phyloP scores from a whole-genome alignment of 2,888 invertebrate genomes.

The Thymelicus sylvestris region DNA sequence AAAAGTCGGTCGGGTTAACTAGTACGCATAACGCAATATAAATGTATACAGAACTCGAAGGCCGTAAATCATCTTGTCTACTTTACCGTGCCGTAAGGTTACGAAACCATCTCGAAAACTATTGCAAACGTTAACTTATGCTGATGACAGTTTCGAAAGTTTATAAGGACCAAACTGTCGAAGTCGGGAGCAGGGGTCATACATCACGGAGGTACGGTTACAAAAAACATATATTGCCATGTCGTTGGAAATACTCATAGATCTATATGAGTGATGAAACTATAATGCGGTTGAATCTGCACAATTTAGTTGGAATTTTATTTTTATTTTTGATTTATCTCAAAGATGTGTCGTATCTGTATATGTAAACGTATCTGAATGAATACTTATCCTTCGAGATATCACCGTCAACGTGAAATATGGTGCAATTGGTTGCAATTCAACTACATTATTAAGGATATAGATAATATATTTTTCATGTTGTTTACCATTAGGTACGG shows the following conservation, averaged over 20 bases:
- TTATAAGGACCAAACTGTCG: slow-evolving; percentile 34
- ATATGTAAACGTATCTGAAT: too few species aligned
- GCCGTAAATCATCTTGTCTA: slow-evolving; percentile 8
- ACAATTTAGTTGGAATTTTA: too few species aligned
- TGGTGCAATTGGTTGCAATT: too few species aligned
- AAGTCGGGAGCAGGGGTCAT: slow-evolving; percentile 22
- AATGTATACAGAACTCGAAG: slow-evolving; percentile 5
- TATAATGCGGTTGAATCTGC: not conserved
- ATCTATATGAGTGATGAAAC: not conserved
- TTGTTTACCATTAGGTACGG: too few species aligned
- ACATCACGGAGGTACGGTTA: slow-evolving; percentile 24
- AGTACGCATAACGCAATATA: not conserved
- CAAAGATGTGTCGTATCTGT: too few species aligned
- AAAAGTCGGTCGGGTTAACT: too few species aligned
- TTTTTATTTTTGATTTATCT: too few species aligned
- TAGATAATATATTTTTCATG: too few species aligned
- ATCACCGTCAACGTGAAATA: too few species aligned
- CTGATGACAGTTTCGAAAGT: slow-evolving; percentile 35
- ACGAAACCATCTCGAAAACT: slow-evolving; percentile 24
- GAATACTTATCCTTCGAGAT: too few species aligned
- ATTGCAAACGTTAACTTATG: slow-evolving; percentile 31
- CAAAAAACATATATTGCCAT: slow-evolving; percentile 24
- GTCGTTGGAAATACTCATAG: not conserved
- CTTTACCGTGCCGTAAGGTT: slow-evolving; percentile 14
- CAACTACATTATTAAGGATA: too few species aligned